These are phyloP conservation scores for Tupaia tana DNA, from an alignment of 2,113 vertebrate species.

Conservation along the genomic window DNA sequence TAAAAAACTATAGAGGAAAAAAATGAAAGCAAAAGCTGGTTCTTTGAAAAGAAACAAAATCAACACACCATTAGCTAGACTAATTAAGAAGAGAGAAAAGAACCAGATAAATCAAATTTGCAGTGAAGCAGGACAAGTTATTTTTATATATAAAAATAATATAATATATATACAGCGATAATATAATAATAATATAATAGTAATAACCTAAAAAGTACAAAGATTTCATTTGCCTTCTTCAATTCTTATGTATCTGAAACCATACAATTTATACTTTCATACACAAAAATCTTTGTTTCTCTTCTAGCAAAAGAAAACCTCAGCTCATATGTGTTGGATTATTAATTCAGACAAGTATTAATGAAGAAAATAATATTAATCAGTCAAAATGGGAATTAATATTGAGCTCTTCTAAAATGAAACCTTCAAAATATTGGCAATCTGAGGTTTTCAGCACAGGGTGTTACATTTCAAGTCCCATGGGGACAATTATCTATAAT, in stretches of 20 bases:
- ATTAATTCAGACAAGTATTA: slow-evolving; percentile 58
- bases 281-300: slow-evolving; percentile 67
- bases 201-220: slow-evolving; percentile 71
- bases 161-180: slow-evolving; percentile 71
- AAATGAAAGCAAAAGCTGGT: too few species aligned
- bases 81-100: too few species aligned
- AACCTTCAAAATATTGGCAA: slow-evolving; percentile 68
- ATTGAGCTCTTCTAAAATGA: slow-evolving; percentile 58
- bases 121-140: slow-evolving; percentile 41
- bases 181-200: slow-evolving; percentile 75
- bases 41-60: too few species aligned
- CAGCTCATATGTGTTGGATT: slow-evolving; percentile 49
- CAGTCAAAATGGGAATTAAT: slow-evolving; percentile 63
- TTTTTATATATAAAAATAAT: slow-evolving; percentile 50
- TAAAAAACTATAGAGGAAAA: too few species aligned
- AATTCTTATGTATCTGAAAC: slow-evolving; percentile 68
- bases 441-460: slow-evolving; percentile 67
- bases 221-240: slow-evolving; percentile 71
- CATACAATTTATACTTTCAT: slow-evolving; percentile 75
- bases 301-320: slow-evolving; percentile 73
- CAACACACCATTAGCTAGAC: too few species aligned
- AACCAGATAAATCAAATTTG: not conserved
- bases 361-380: slow-evolving; percentile 53
- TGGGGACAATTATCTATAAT: slow-evolving; percentile 62
- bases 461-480: slow-evolving; percentile 66